Evolutionary conservation across 1,140 invertebrate genomes (phyloP).

Genomic region (Hyphantria cunea): DNA sequence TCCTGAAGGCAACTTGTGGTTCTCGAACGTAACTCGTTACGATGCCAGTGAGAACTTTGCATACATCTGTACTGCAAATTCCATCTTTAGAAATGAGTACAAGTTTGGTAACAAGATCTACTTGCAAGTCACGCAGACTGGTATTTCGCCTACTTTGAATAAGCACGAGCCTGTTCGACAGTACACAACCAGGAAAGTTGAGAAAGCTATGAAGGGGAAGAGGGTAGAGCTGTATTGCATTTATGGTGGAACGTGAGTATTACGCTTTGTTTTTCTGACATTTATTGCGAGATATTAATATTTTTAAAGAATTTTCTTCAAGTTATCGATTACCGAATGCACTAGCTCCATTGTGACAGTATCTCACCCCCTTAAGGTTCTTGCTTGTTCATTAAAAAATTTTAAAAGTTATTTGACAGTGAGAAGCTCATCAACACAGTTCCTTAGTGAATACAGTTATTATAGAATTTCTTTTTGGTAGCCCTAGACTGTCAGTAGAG

Average conservation of each 20-base stretch:
- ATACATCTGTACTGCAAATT: constrained; percentile 95
- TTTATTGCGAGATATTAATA: background rate
- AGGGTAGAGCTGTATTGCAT: constrained; percentile 92
- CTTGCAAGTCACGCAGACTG: constrained; percentile 89
- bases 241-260: constrained; percentile 92
- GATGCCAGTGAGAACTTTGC: constrained; percentile 92
- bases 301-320: background rate
- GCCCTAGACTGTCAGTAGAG: no score
- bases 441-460: no score
- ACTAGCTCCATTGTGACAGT: no score
- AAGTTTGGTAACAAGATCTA: constrained; percentile 93
- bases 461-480: no score
- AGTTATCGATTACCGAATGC: no score
- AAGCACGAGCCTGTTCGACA: constrained; percentile 89
- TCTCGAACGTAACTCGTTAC: constrained; percentile 94
- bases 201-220: constrained; percentile 91
- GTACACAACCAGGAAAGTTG: constrained; percentile 93
- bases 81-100: constrained; percentile 93
- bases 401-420: no score
- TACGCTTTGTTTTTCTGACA: background rate
- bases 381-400: no score
- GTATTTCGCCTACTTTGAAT: constrained; percentile 88
- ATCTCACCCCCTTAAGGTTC: no score
- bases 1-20: constrained; percentile 96
- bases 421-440: no score